Evolutionary conservation across 1,140 invertebrate genomes (phyloP).

Genomic region (Adelges cooleyi): DNA sequence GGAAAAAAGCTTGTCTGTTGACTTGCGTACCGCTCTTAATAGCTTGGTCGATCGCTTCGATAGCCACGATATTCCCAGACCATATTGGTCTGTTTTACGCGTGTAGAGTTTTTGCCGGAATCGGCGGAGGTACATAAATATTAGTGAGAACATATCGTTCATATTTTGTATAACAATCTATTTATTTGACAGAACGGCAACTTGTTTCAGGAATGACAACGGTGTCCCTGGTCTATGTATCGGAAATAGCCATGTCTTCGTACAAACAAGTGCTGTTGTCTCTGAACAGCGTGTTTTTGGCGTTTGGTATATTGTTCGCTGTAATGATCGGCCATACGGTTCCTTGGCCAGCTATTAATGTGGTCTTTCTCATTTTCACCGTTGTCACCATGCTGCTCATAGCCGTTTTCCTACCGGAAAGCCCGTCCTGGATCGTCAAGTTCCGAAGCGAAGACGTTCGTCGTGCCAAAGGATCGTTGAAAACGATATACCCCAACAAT

Average conservation of each 20-base stretch:
- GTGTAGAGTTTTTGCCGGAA: conserved; percentile 43
- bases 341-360: conserved; percentile 41
- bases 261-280: conserved; percentile 44
- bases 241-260: conserved; percentile 45
- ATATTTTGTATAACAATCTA: no score
- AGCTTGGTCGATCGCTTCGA: conserved; percentile 45
- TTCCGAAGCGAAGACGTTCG: not conserved
- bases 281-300: conserved; percentile 42
- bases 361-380: conserved; percentile 37
- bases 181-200: no score
- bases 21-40: conserved; percentile 44
- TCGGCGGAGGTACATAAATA: conserved; percentile 38
- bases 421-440: conserved; percentile 42
- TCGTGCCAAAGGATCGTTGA: not conserved
- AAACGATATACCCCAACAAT: not conserved
- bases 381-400: not conserved
- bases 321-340: conserved; percentile 38
- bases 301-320: conserved; percentile 43
- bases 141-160: no score
- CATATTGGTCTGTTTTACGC: conserved; percentile 36
- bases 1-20: conserved; percentile 45
- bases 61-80: not conserved
- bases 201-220: conserved; percentile 43
- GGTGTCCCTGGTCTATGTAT: conserved; percentile 44
- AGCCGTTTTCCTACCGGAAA: conserved; percentile 42